These are phyloP conservation scores for Acronicta leporina DNA, from an alignment of 2,888 invertebrate genomes.

Conservation along the genomic window DNA sequence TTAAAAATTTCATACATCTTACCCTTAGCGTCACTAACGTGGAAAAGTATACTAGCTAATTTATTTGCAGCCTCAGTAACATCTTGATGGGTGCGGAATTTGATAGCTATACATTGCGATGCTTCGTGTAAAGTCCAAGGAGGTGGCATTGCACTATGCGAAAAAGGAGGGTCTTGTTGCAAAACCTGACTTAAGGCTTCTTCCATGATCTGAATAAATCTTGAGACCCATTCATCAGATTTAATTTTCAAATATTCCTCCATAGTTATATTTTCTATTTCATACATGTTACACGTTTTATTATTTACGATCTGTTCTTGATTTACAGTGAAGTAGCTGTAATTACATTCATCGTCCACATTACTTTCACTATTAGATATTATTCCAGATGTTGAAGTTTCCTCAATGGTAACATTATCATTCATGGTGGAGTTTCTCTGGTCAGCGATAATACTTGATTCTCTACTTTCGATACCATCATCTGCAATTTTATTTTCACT, in stretches of 20 bases:
- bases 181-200: constrained; percentile 75
- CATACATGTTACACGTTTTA: constrained; percentile 59
- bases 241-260: constrained; percentile 69
- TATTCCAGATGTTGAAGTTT: constrained; percentile 65
- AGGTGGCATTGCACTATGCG: constrained; percentile 63
- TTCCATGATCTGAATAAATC: constrained; percentile 82
- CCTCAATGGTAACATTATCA: constrained; percentile 57
- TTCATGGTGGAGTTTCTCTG: constrained; percentile 14
- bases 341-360: constrained; percentile 52
- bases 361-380: constrained; percentile 65
- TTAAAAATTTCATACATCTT: constrained; percentile 14
- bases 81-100: constrained; percentile 59
- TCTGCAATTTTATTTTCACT: constrained; percentile 13
- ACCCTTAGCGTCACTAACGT: constrained; percentile 72
- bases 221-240: constrained; percentile 78
- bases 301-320: constrained; percentile 2
- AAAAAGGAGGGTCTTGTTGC: constrained; percentile 61
- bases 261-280: constrained; percentile 68
- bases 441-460: constrained; percentile 38
- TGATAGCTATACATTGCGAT: constrained; percentile 70
- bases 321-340: constrained; percentile 5
- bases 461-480: constrained; percentile 42
- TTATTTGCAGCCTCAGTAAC: constrained; percentile 69
- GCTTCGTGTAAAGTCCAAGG: constrained; percentile 80
- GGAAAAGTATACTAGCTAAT: constrained; percentile 65